phyloP scores from a whole-genome alignment of 2,113 vertebrate genomes.

The Aviceda subcristata region DNA sequence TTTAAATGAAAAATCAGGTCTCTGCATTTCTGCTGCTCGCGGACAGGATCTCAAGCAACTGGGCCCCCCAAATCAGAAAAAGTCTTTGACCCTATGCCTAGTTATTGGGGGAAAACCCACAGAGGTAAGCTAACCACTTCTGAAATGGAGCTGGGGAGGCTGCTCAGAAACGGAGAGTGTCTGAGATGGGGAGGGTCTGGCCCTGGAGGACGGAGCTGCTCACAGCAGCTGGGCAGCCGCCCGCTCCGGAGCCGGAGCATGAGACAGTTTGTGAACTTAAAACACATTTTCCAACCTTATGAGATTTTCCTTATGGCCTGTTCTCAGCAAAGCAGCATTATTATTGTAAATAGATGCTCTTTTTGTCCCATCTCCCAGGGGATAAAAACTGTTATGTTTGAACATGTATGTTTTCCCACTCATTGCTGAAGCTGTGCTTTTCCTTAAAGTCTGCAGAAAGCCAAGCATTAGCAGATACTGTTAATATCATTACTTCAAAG shows the following conservation, averaged over 20 bases:
- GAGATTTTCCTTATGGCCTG: constrained; percentile 32
- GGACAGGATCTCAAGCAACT: not conserved
- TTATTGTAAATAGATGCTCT: constrained; percentile 56
- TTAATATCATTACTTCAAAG: constrained; percentile 25
- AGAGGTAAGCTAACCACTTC: not conserved
- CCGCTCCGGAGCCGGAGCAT: not conserved
- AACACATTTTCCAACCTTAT: constrained; percentile 27
- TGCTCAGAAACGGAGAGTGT: not conserved
- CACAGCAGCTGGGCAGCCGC: not conserved
- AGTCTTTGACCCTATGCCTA: not conserved
- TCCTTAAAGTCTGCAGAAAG: constrained; percentile 1
- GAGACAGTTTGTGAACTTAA: constrained; percentile 39
- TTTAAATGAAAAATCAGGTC: not conserved
- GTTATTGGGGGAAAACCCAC: not conserved
- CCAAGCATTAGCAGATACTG: not conserved
- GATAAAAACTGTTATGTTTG: constrained; percentile 35
- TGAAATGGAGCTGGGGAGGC: not conserved
- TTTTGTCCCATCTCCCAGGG: constrained; percentile 54
- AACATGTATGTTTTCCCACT: constrained; percentile 54
- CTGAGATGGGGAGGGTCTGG: not conserved
- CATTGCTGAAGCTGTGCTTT: constrained; percentile 3
- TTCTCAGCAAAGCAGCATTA: constrained; percentile 49
- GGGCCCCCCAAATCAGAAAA: not conserved
- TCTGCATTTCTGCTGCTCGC: not conserved
- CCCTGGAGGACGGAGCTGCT: not conserved